Evolutionary conservation across 2,888 invertebrate genomes (phyloP).

Genomic region (Caenorhabditis afra): DNA sequence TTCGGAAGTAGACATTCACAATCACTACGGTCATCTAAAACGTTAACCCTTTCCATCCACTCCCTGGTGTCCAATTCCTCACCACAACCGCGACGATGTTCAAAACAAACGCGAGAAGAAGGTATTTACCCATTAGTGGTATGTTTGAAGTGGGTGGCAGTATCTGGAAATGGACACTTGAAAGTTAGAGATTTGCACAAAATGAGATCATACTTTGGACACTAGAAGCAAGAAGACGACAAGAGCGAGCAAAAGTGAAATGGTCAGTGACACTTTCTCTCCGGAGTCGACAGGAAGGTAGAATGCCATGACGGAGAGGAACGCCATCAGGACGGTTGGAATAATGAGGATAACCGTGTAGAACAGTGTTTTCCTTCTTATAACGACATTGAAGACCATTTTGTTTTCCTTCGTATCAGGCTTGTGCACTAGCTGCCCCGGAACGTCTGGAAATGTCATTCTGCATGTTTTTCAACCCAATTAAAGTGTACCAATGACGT

Average conservation of each 20-base stretch:
- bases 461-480: background rate
- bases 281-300: conserved; percentile 94
- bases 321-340: conserved; percentile 98
- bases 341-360: conserved; percentile 99
- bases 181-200: background rate
- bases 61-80: conserved; percentile 80
- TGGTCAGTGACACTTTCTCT: conserved; percentile 91
- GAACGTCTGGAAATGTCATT: conserved; percentile 64
- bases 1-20: conserved; percentile 95
- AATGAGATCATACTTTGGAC: conserved; percentile 85
- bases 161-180: conserved; percentile 83
- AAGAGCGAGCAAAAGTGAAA: conserved; percentile 92
- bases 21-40: conserved; percentile 71
- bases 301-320: conserved; percentile 91
- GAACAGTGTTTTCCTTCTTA: conserved; percentile 91
- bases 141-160: conserved; percentile 97
- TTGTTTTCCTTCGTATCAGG: conserved; percentile 71
- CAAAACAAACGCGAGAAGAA: conserved; percentile 98
- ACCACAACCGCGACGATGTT: conserved; percentile 99
- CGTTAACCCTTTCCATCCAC: background rate
- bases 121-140: conserved; percentile 98
- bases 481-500: conserved; percentile 87
- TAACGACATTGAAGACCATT: conserved; percentile 77
- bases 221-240: conserved; percentile 98
- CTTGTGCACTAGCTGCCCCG: conserved; percentile 81